Base-by-base conservation (phyloP, 2,888 invertebrate genomes). In the Tupiocoris notatus region DNA sequence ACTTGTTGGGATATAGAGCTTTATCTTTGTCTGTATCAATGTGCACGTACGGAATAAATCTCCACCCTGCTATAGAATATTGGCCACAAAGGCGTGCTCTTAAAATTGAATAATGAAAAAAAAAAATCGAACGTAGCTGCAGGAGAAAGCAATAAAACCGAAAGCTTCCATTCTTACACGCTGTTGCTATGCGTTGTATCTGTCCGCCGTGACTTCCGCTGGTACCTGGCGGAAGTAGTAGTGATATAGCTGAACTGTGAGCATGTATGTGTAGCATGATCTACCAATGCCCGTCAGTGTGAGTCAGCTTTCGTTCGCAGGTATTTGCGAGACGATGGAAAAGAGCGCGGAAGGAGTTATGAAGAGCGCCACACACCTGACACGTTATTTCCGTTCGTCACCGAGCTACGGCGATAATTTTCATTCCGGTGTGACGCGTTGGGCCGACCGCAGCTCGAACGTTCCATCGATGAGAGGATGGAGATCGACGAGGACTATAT, bases 301-400 rank as follows among this genome's bases (percentile, higher is more conserved):
- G 39, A 39, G 39, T 20, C 12, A 25, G 25, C 54, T 25, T 65
- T 65, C 54, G 24, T 64, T 25, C 23, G 20, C n/a, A 21, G 1
- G 18, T 24, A 17, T 24, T 24, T 3, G 65, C 39, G n/a, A 65
- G 65, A 17, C 54, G 65, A 39, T 65, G 65, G 39, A 39, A 65
- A 39, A 39, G 23, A 65, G 65, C 65, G 65, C n/a, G 65, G 65
- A 67, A 67, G 57, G 56, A 22, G 67, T 67, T 67, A 67, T 67
- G 56, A 56, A 57, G 67, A 56, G 54, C 20, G 21, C 67, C 67
- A 56, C 39, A 39, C 39, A 39, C 39, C 54, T 67, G 67, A 67
- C 67, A 67, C 67, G 67, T 67, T 67, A 67, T 67, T 67, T 67
- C 67, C 67, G 67, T 54, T 57, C 21, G 20, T 67, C 67, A 22